Percentiles rank a stretch among this genome's conserved stretches.
Evolutionary conservation across 2,888 invertebrate genomes (phyloP).

Genomic region (Tinea pellionella): DNA sequence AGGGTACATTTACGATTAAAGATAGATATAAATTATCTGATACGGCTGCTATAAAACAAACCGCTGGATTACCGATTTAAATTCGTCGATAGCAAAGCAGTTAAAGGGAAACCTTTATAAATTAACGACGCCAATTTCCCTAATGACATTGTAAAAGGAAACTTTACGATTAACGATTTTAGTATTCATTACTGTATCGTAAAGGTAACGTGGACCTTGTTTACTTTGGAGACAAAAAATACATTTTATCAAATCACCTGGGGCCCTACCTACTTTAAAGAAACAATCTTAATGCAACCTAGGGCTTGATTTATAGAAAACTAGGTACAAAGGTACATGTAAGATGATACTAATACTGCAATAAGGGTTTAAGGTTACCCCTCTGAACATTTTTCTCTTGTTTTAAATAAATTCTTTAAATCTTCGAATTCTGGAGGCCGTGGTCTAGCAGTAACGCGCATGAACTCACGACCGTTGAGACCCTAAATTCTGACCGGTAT

Average conservation of each 20-base stretch:
- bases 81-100: slow-evolving; percentile 57
- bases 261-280: too few species aligned
- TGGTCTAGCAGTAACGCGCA: too few species aligned
- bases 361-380: too few species aligned
- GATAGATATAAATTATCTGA: slow-evolving; percentile 51
- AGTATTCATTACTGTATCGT: slow-evolving; percentile 10
- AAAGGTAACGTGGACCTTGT: background rate
- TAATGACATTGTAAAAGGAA: slow-evolving; percentile 67
- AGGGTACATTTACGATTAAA: slow-evolving; percentile 35
- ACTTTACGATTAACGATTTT: slow-evolving; percentile 52
- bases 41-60: slow-evolving; percentile 60
- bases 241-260: background rate
- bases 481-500: too few species aligned
- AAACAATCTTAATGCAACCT: too few species aligned
- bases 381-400: too few species aligned
- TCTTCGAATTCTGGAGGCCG: too few species aligned
- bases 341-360: too few species aligned
- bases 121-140: slow-evolving; percentile 65
- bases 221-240: background rate
- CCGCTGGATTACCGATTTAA: slow-evolving; percentile 61
- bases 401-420: too few species aligned
- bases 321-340: too few species aligned
- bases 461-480: too few species aligned
- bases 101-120: slow-evolving; percentile 53
- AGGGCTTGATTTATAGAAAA: too few species aligned